phyloP scores from a whole-genome alignment of 2,113 vertebrate genomes.

The Actinemys pallida region DNA sequence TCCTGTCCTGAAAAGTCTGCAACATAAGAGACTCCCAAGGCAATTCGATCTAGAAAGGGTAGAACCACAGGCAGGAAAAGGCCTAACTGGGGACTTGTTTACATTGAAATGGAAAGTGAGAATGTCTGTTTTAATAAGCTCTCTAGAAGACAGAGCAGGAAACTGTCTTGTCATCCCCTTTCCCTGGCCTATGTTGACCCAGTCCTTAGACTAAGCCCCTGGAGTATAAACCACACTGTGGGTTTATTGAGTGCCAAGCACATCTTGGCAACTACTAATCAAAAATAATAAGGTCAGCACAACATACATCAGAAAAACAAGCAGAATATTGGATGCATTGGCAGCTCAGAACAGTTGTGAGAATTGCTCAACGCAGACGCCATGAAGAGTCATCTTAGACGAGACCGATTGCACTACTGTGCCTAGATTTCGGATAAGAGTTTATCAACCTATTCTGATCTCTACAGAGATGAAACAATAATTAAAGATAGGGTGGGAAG shows the following conservation, averaged over 20 bases:
- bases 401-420: neutral
- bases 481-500: neutral
- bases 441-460: neutral
- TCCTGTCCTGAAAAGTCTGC: neutral
- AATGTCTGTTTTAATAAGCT: neutral
- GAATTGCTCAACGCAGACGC: neutral
- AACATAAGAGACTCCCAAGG: neutral
- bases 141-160: neutral
- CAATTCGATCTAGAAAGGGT: neutral
- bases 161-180: too few relatives aligned
- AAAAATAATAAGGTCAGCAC: neutral
- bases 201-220: too few relatives aligned
- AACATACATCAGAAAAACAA: too few relatives aligned
- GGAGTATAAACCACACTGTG: neutral
- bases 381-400: neutral
- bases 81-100: neutral
- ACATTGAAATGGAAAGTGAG: neutral
- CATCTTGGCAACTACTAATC: neutral
- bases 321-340: neutral
- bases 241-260: neutral
- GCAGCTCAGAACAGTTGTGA: neutral
- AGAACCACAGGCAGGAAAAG: neutral
- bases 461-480: neutral
- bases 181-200: too few relatives aligned
- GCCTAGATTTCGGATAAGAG: neutral